Evolutionary conservation across 2,888 invertebrate species (phyloP).

Genomic region (Drosophila leonis): DNA sequence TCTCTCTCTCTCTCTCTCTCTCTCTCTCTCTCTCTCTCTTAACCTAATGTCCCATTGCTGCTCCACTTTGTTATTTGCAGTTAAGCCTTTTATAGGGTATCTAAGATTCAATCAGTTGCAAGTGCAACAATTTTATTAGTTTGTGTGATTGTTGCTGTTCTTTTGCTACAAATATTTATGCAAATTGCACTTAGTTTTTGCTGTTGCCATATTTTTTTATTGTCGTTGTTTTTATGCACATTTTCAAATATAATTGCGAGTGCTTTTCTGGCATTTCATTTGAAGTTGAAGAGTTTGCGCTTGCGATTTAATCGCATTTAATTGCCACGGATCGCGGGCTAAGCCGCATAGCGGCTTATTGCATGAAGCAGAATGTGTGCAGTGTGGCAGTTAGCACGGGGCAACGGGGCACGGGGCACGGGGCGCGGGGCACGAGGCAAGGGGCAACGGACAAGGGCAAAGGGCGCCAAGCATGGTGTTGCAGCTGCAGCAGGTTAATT

Average conservation of each 20-base stretch:
- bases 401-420: neutral
- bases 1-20: neutral
- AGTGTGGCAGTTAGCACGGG: neutral
- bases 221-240: slow-evolving; percentile 65
- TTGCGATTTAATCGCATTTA: slow-evolving; percentile 77
- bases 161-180: slow-evolving; percentile 72
- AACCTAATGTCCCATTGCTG: neutral
- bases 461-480: neutral
- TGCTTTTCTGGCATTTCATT: slow-evolving; percentile 73
- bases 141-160: slow-evolving; percentile 41
- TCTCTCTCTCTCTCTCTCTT: neutral
- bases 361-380: slow-evolving; percentile 19
- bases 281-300: slow-evolving; percentile 73
- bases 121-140: neutral
- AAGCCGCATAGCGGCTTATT: slow-evolving; percentile 54
- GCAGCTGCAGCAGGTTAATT: slow-evolving; percentile 71
- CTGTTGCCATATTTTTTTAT: slow-evolving; percentile 68
- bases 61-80: neutral
- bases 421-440: neutral
- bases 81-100: slow-evolving; percentile 6
- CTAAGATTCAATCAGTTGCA: neutral
- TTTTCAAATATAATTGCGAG: slow-evolving; percentile 77
- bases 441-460: neutral
- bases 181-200: slow-evolving; percentile 60
- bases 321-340: slow-evolving; percentile 63